Percentiles rank a stretch among this genome's conserved stretches.
phyloP scores from a whole-genome alignment of 1,140 invertebrate genomes.

The Pomacea maculata region DNA sequence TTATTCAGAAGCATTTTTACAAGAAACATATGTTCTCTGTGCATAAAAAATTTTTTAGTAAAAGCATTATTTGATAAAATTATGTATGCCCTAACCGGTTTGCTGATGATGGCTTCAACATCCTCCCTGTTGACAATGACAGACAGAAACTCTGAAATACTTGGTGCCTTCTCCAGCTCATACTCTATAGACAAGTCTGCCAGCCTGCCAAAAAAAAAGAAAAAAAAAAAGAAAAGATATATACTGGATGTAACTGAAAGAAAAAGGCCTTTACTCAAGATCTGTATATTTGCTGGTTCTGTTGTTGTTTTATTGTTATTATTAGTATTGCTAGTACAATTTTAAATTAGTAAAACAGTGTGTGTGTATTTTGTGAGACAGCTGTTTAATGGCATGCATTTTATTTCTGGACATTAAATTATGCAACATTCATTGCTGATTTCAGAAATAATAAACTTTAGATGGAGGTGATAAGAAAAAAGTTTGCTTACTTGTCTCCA shows the following conservation, averaged over 20 bases:
- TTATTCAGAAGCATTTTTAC: no score
- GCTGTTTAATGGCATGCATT: no score
- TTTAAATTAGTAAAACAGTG: no score
- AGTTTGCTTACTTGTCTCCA: slow-evolving; percentile 59
- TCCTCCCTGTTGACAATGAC: slow-evolving; percentile 63
- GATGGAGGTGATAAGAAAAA: neutral
- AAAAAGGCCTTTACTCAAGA: neutral
- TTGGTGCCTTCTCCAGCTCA: slow-evolving; percentile 60
- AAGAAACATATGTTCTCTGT: no score
- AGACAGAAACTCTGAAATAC: slow-evolving; percentile 52
- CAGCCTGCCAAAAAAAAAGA: slow-evolving; percentile 45
- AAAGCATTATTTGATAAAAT: neutral
- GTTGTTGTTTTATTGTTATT: neutral
- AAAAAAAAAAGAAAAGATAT: slow-evolving; percentile 5
- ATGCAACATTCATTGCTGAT: no score
- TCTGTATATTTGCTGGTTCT: no score
- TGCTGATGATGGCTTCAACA: slow-evolving; percentile 58
- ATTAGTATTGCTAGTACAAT: no score
- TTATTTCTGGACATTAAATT: no score
- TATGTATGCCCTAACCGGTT: slow-evolving; percentile 52
- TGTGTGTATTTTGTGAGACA: no score
- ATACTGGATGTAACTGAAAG: neutral
- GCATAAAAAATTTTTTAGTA: no score
- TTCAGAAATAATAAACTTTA: no score
- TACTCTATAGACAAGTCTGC: slow-evolving; percentile 62